Evolutionary conservation across 2,797 vertebrate species (phyloP).

Genomic region (Poecilia gillii): DNA sequence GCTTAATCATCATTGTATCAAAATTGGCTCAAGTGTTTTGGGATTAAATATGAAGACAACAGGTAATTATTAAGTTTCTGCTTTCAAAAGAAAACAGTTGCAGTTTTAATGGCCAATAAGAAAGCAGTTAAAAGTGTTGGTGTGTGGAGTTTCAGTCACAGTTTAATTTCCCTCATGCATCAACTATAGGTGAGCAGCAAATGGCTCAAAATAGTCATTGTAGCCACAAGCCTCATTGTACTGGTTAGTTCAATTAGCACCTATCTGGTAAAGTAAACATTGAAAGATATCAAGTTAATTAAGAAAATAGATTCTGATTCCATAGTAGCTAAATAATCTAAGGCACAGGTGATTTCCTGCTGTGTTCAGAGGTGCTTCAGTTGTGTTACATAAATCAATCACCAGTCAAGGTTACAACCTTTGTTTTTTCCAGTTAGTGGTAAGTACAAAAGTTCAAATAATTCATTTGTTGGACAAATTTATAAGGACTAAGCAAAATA

Average conservation of each 20-base stretch:
- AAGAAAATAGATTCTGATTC: neutral
- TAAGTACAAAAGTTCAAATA: neutral
- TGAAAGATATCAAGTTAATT: neutral
- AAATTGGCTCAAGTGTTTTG: conserved; percentile 17
- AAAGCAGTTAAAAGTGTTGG: conserved; percentile 1
- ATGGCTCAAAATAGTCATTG: conserved; percentile 1
- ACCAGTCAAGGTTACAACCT: neutral
- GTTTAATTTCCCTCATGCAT: conserved; percentile 2
- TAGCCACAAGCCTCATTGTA: neutral
- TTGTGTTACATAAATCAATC: neutral
- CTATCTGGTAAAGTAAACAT: neutral
- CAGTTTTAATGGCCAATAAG: conserved; percentile 13
- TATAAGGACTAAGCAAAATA: neutral
- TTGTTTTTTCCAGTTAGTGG: neutral
- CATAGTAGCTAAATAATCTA: neutral
- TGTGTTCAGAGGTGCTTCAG: neutral
- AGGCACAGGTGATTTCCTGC: neutral
- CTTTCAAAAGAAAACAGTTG: conserved; percentile 12
- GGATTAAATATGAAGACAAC: neutral
- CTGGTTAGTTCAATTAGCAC: neutral
- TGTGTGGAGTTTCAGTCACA: neutral
- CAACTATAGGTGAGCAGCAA: neutral
- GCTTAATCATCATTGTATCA: conserved; percentile 25
- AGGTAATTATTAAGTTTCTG: conserved; percentile 11
- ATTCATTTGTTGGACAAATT: neutral